Percentiles rank a stretch among this genome's conserved stretches.
These are phyloP conservation scores for Silurus meridionalis DNA, from an alignment of 2,113 vertebrate species.

Conservation along the genomic window DNA sequence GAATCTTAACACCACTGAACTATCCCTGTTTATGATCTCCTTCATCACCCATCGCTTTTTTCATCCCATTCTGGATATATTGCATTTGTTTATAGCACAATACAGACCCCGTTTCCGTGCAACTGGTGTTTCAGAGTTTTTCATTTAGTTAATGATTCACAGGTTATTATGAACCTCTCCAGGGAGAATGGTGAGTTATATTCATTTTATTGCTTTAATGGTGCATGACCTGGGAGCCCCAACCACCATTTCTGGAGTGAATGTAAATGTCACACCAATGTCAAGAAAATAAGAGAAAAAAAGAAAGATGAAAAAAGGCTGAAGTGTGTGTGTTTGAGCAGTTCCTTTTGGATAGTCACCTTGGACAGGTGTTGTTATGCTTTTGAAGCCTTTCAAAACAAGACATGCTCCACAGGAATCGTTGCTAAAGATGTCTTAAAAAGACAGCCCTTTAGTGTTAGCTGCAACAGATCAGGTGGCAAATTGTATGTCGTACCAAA, in stretches of 20 bases:
- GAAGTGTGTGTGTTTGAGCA: background rate
- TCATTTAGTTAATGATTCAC: conserved; percentile 71
- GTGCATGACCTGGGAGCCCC: background rate
- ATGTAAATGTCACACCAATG: background rate
- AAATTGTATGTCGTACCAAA: conserved; percentile 59
- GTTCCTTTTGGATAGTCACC: background rate
- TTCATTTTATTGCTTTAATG: conserved; percentile 59
- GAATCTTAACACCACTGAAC: background rate
- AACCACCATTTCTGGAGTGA: background rate
- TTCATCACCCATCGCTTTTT: background rate
- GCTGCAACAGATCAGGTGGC: conserved; percentile 50
- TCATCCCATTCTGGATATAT: background rate
- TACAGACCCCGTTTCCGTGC: background rate
- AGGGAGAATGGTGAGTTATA: conserved; percentile 59
- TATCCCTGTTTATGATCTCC: background rate
- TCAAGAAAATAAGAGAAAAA: background rate
- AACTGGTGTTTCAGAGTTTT: conserved; percentile 15
- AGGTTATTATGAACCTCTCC: conserved; percentile 64
- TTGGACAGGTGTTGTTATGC: background rate
- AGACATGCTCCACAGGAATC: background rate
- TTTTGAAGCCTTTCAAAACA: conserved; percentile 35
- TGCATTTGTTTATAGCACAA: background rate
- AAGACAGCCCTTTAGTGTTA: conserved; percentile 49
- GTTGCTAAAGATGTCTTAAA: background rate
- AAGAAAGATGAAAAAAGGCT: background rate